Base-by-base conservation (phyloP, 2,888 invertebrate genomes). In the Scaptomyza cyrtandrae region DNA sequence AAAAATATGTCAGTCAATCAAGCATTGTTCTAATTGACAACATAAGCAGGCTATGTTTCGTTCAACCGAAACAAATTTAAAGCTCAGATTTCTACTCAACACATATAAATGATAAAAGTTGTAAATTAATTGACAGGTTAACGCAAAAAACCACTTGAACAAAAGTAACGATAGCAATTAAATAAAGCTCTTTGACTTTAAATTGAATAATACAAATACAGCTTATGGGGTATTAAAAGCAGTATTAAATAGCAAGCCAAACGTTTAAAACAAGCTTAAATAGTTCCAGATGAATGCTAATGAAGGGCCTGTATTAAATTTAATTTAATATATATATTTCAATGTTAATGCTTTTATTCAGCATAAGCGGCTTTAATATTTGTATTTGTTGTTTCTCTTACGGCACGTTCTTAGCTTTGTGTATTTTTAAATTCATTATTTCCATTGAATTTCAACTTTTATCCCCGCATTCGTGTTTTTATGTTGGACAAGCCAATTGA, bases 361-460 rank as follows among this genome's bases (percentile, higher is more conserved):
- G 57, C 41, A 59, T 60, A 71, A 79, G 71, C 67, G 54, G 73
- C 52, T 74, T 74, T 76, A 67, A 11, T 9, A 63, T 63, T 33
- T 16, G 2, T 27, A 31, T 37, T 16, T 45, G 39, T 14, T 16
- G 9, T 14, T 19, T 29, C 13, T 6, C n/a, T 35, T 31, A 0
- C 27, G 29, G 13, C 24, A 10, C 19, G 19, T 37, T 11, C 4
- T 33, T 11, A 16, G 33, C 13, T 31, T 49, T 19, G 2, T 19
- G 19, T 19, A 19, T 19, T 19, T 19, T 19, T 27, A 19, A 24
- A 35, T 49, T 68, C 29, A 64, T 68, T 66, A 57, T 75, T 50
- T 60, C 29, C 43, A 55, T n/a, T 44, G 58, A 55, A 50, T 41
- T 62, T 49, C 39, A 61, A 56, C 58, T 58, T 56, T 57, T 55